Percentiles rank a stretch among this genome's conserved stretches.
phyloP scores from a whole-genome alignment of 1,140 invertebrate genomes.

The Odontomachus brunneus region DNA sequence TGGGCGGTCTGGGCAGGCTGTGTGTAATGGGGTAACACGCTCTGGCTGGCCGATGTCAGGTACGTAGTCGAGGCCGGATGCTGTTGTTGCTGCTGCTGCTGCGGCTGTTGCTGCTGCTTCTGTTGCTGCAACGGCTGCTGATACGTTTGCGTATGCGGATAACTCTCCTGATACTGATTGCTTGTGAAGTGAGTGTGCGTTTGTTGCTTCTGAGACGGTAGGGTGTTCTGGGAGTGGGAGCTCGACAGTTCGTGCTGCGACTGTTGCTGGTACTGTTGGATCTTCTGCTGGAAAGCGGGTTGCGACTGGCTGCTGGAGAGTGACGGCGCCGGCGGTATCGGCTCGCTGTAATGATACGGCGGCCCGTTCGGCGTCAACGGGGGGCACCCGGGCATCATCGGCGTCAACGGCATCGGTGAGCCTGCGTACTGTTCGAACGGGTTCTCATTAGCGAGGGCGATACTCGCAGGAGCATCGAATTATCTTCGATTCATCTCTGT shows the following conservation, averaged over 20 bases:
- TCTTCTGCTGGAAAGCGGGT: slow-evolving; percentile 82
- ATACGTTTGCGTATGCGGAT: slow-evolving; percentile 85
- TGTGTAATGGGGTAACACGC: slow-evolving; percentile 81
- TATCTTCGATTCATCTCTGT: not conserved
- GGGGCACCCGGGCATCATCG: slow-evolving; percentile 84
- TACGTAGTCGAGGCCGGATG: slow-evolving; percentile 81
- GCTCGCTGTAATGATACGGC: slow-evolving; percentile 83
- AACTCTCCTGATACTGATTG: slow-evolving; percentile 84
- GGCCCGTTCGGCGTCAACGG: slow-evolving; percentile 83
- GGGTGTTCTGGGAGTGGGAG: slow-evolving; percentile 70
- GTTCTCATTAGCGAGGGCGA: not conserved
- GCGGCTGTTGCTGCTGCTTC: slow-evolving; percentile 75
- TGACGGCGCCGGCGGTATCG: slow-evolving; percentile 84
- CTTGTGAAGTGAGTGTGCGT: slow-evolving; percentile 82
- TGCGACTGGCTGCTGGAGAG: slow-evolving; percentile 87
- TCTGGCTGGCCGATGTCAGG: slow-evolving; percentile 81
- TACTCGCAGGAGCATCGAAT: no score
- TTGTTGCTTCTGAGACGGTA: slow-evolving; percentile 76
- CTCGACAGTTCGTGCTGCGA: slow-evolving; percentile 73
- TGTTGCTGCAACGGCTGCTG: slow-evolving; percentile 81
- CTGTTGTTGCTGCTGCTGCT: slow-evolving; percentile 76
- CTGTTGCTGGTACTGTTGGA: slow-evolving; percentile 81
- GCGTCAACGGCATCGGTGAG: slow-evolving; percentile 84
- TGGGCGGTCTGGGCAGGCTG: slow-evolving; percentile 79
- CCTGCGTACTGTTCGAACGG: slow-evolving; percentile 77